phyloP scores from a whole-genome alignment of 2,113 vertebrate species.

The Percopsis transmontana region DNA sequence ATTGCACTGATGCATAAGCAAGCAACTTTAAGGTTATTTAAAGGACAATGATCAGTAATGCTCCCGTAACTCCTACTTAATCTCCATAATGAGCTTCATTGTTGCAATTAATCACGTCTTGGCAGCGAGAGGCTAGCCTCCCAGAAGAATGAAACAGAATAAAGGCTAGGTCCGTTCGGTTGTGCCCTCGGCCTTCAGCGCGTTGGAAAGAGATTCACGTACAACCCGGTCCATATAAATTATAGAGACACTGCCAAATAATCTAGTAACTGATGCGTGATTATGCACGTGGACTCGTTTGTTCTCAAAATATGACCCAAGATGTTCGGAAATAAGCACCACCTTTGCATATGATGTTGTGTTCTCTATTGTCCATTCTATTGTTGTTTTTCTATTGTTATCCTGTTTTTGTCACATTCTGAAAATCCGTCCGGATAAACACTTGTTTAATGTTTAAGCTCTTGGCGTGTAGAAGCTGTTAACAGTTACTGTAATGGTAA shows the following conservation, averaged over 20 bases:
- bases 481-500: no score
- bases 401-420: no score
- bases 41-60: slow-evolving; percentile 81
- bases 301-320: slow-evolving; percentile 15
- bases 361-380: no score
- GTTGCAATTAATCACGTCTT: slow-evolving; percentile 79
- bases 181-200: slow-evolving; percentile 39
- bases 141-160: slow-evolving; percentile 63
- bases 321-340: neutral
- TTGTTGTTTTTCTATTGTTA: no score
- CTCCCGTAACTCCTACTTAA: slow-evolving; percentile 80
- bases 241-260: slow-evolving; percentile 9
- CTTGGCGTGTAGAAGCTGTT: no score
- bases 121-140: slow-evolving; percentile 63
- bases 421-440: no score
- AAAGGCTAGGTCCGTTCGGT: slow-evolving; percentile 47
- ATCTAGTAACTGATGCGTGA: slow-evolving; percentile 34
- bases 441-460: no score
- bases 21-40: slow-evolving; percentile 82
- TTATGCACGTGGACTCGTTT: slow-evolving; percentile 13
- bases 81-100: slow-evolving; percentile 83
- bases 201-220: neutral
- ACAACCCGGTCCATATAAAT: slow-evolving; percentile 24
- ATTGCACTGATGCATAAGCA: slow-evolving; percentile 70
- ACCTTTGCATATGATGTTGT: no score